A percentile compares a stretch with the other conserved stretches of the same genome.
phyloP scores from a whole-genome alignment of 2,888 invertebrate genomes.

The Lasioglossum lativentre region DNA sequence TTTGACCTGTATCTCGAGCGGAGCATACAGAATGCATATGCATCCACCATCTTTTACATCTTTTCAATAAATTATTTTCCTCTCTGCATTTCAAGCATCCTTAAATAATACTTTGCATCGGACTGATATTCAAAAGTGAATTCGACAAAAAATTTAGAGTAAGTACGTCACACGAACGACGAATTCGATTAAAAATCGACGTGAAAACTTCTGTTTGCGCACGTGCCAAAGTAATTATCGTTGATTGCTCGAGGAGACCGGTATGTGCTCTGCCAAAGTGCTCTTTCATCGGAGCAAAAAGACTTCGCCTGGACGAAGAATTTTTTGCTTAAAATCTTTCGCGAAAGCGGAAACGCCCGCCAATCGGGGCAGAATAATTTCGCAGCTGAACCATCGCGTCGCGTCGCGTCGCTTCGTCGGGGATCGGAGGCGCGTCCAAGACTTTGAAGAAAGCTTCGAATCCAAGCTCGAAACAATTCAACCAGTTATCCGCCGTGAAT shows the following conservation, averaged over 20 bases:
- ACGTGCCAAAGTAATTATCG: too few relatives aligned
- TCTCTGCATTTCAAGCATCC: conserved; percentile 1
- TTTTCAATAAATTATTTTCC: neutral
- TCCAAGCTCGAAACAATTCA: neutral
- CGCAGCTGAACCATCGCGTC: neutral
- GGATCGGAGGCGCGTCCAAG: neutral
- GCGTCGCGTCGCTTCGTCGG: neutral
- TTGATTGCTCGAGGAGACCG: too few relatives aligned
- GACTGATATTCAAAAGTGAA: neutral
- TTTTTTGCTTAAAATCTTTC: neutral
- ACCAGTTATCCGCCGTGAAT: neutral
- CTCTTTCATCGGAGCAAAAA: too few relatives aligned
- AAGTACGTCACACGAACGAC: neutral
- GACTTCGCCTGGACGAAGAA: neutral
- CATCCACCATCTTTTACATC: neutral
- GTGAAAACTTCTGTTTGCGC: too few relatives aligned
- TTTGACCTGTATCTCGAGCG: neutral
- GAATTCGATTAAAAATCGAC: too few relatives aligned
- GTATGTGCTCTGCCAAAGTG: too few relatives aligned
- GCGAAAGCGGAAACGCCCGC: neutral
- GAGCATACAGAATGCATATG: neutral
- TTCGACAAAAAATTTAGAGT: neutral
- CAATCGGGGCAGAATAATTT: neutral
- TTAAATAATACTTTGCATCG: neutral
- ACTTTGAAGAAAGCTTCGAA: neutral